Percentiles rank a stretch among this genome's conserved stretches.
These are phyloP conservation scores for Sycobia sp. DNA, from an alignment of 1,140 invertebrate genomes.

Conservation along the genomic window DNA sequence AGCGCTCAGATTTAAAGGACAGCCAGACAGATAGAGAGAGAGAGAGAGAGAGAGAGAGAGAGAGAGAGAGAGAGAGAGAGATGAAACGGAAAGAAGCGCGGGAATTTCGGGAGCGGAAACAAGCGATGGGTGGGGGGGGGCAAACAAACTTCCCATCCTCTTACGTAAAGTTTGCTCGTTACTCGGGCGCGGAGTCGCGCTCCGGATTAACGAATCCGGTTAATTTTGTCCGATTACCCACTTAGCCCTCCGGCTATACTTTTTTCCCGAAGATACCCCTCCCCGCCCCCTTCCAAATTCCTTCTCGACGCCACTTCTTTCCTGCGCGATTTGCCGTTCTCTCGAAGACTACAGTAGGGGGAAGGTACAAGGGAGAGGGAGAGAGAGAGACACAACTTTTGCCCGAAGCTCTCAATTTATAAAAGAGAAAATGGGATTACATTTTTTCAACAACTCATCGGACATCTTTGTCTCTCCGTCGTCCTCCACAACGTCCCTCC, in stretches of 20 bases:
- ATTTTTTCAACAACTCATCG: conserved; percentile 29
- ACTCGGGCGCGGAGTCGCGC: not conserved
- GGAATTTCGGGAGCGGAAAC: too few relatives aligned
- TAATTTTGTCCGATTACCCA: conserved; percentile 22
- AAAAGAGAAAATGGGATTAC: conserved; percentile 28
- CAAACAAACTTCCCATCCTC: conserved; percentile 7
- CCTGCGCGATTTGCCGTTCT: conserved; percentile 16
- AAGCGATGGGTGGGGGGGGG: too few relatives aligned
- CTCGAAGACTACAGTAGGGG: not conserved
- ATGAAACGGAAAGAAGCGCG: too few relatives aligned
- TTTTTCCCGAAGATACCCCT: not conserved
- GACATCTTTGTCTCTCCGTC: conserved; percentile 2
- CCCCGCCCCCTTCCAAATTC: not conserved
- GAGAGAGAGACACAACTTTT: conserved; percentile 15
- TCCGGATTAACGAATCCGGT: conserved; percentile 15
- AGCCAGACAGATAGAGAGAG: too few relatives aligned
- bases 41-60: too few relatives aligned
- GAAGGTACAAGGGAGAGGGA: conserved; percentile 13
- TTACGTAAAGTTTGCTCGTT: conserved; percentile 19
- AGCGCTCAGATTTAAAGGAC: too few relatives aligned
- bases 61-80: too few relatives aligned
- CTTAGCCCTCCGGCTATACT: too few relatives aligned
- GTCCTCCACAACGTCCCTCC: too few relatives aligned
- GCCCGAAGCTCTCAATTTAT: conserved; percentile 24
- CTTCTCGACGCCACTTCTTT: not conserved